Conservation (phyloP, 2,113 vertebrate species). For the Ceyx melanurus region DNA sequence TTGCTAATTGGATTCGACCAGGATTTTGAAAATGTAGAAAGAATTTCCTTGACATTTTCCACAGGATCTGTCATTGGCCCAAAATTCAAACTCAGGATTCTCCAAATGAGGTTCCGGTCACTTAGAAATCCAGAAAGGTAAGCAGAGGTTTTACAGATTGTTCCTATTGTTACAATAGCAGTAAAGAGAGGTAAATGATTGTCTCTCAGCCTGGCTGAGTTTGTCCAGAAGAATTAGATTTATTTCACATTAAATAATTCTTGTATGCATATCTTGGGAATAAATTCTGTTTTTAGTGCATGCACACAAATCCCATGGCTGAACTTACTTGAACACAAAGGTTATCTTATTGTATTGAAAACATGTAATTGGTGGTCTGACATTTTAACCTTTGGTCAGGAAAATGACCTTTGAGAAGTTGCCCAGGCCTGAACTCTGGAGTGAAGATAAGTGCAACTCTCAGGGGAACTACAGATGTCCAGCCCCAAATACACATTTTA, state of each 20-base stretch:
- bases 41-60: conserved; percentile 84
- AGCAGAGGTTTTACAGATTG: background rate
- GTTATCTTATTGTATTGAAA: background rate
- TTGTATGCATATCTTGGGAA: background rate
- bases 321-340: background rate
- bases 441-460: background rate
- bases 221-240: background rate
- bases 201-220: background rate
- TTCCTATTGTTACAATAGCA: background rate
- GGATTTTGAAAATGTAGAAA: conserved; percentile 81
- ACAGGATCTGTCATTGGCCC: conserved; percentile 85
- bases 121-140: conserved; percentile 83
- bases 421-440: background rate
- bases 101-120: conserved; percentile 81
- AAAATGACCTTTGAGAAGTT: background rate
- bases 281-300: background rate
- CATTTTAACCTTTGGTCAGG: background rate
- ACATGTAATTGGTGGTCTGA: background rate
- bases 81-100: conserved; percentile 87
- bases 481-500: background rate
- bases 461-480: background rate
- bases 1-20: conserved; percentile 88
- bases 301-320: background rate
- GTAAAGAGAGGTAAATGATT: background rate
- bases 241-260: background rate